Evolutionary conservation across 2,888 invertebrate species (phyloP).

Genomic region (Lamproptera curius): DNA sequence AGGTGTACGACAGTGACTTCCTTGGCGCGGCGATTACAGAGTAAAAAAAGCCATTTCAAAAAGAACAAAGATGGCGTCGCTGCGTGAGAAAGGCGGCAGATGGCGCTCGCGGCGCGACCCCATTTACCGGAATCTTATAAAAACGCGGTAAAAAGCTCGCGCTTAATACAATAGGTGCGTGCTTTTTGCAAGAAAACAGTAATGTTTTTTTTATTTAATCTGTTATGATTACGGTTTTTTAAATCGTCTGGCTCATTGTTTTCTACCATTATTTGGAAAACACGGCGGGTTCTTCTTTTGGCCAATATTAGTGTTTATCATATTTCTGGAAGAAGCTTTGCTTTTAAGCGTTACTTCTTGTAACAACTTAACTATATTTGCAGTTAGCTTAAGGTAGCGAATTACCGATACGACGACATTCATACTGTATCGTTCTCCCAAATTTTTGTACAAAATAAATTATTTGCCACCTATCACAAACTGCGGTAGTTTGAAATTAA

Average conservation of each 20-base stretch:
- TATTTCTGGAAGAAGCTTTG: neutral
- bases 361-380: no score
- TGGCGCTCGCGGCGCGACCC: conserved; percentile 18
- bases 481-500: no score
- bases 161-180: conserved; percentile 13
- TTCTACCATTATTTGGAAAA: conserved; percentile 11
- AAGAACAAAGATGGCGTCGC: conserved; percentile 18
- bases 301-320: neutral
- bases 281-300: neutral
- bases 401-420: no score
- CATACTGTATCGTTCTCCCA: no score
- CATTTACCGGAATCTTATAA: conserved; percentile 18
- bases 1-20: conserved; percentile 17
- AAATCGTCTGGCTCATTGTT: neutral
- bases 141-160: conserved; percentile 21
- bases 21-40: conserved; percentile 19
- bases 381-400: no score
- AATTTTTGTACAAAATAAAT: no score
- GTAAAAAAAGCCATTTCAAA: conserved; percentile 15
- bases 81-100: conserved; percentile 33
- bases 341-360: no score
- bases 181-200: conserved; percentile 10
- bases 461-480: no score
- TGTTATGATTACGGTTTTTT: neutral
- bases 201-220: conserved; percentile 3